Base-by-base conservation (phyloP, 2,888 invertebrate species). In the Yponomeuta malinellus region DNA sequence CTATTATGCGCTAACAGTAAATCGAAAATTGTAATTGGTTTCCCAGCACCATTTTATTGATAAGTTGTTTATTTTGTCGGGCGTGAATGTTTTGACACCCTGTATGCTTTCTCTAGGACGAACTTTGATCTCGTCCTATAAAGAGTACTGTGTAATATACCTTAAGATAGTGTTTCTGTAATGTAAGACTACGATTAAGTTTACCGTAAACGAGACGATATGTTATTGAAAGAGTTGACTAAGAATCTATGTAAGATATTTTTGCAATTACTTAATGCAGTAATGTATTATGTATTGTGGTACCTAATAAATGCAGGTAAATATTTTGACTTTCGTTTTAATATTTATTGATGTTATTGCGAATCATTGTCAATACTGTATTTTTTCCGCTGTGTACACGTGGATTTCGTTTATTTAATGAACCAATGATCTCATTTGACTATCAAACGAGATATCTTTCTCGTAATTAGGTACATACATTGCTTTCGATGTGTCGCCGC, bases 401-500 rank as follows among this genome's bases (percentile, higher is more conserved):
- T 5, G 43, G 43, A 43, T 6, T 8, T 43, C 8, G 8, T 43
- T 43, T 43, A 59, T 59, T 15, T 1, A 59, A 59, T 59, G 5
- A 59, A 59, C 15, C 15, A 59, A 64, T 31, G 64, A 64, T 64
- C 43, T 67, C 37, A 43, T 67, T 67, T 67, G 67, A 43, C 33
- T 67, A 67, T 33, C 67, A 43, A 67, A 67, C n/a, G 65, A 5
- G 31, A 31, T 59, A 59, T 15, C 15, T 15, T 59, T 15, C 52
- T 12, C 52, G 15, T 68, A 43, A 68, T 23, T 68, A 23, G 23
- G 23, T 23, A 68, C 43, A 68, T 43, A 68, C 5, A 43, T 43
- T 37, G 68, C 15, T 68, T 68, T 48, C 52, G 68, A 68, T 68
- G 23, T n/a, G 23, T 43, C 37, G n/a, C 68, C 48, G 48, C 68